Conservation (phyloP, 2,797 vertebrate genomes). For the Carcharodon carcharias region DNA sequence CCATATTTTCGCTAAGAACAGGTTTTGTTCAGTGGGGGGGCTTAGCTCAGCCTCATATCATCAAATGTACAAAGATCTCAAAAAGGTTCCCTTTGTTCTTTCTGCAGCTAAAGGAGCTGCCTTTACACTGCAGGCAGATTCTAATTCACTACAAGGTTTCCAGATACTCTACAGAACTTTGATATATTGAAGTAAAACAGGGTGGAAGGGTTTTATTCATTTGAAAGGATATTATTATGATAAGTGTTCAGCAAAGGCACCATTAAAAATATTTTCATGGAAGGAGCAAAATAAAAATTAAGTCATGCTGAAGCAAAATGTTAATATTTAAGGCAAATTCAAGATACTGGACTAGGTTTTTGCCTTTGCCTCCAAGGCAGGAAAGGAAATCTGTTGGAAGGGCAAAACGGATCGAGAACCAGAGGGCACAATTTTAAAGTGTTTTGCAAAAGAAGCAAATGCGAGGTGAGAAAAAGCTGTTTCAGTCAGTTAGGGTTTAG, state of each 20-base stretch:
- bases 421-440: no score
- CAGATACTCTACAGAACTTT: not conserved
- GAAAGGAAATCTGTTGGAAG: not conserved
- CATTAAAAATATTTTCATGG: not conserved
- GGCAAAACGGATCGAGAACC: no score
- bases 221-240: not conserved
- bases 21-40: no score
- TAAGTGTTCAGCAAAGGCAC: not conserved
- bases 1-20: no score
- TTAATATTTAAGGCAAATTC: not conserved
- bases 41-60: not conserved
- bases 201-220: not conserved
- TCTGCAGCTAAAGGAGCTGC: not conserved
- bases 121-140: not conserved
- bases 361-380: not conserved
- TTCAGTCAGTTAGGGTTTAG: no score
- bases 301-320: not conserved
- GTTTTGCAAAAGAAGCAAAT: no score
- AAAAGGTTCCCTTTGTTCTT: not conserved
- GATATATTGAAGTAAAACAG: not conserved
- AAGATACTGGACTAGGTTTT: not conserved
- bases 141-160: not conserved
- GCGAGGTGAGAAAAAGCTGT: no score
- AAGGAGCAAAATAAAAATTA: not conserved
- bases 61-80: not conserved